Percentiles rank a stretch among this genome's conserved stretches.
Evolutionary conservation across 2,888 invertebrate species (phyloP).

Genomic region (Hypomecis punctinalis): DNA sequence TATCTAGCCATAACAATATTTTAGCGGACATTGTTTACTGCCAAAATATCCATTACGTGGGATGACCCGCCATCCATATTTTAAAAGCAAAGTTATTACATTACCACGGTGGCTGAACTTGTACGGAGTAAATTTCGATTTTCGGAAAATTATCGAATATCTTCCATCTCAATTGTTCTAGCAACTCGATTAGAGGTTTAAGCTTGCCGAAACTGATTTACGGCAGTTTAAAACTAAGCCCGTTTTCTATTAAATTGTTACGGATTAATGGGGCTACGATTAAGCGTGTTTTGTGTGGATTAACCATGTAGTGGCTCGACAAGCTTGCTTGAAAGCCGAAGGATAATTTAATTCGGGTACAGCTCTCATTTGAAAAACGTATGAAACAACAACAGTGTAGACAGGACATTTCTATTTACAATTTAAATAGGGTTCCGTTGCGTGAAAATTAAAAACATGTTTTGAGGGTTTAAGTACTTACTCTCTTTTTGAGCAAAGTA

Average conservation of each 20-base stretch:
- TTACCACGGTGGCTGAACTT: constrained; percentile 39
- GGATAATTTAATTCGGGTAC: neutral
- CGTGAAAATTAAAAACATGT: no score
- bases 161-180: constrained; percentile 64
- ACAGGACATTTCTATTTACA: neutral
- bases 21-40: constrained; percentile 20
- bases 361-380: neutral
- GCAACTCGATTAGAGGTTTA: constrained; percentile 62
- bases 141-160: constrained; percentile 50
- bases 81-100: constrained; percentile 45
- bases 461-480: no score
- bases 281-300: constrained; percentile 37
- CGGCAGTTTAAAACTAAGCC: constrained; percentile 70
- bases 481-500: no score
- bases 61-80: constrained; percentile 43
- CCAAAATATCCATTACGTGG: constrained; percentile 24
- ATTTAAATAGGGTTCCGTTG: neutral
- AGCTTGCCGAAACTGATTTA: constrained; percentile 69
- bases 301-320: constrained; percentile 19
- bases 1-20: constrained; percentile 21
- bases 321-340: constrained; percentile 22
- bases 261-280: constrained; percentile 62
- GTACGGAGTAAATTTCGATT: constrained; percentile 40
- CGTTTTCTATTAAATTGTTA: constrained; percentile 67
- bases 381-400: neutral